These are phyloP conservation scores for Aptenodytes forsteri DNA, from an alignment of 2,113 vertebrate genomes.

Conservation along the genomic window DNA sequence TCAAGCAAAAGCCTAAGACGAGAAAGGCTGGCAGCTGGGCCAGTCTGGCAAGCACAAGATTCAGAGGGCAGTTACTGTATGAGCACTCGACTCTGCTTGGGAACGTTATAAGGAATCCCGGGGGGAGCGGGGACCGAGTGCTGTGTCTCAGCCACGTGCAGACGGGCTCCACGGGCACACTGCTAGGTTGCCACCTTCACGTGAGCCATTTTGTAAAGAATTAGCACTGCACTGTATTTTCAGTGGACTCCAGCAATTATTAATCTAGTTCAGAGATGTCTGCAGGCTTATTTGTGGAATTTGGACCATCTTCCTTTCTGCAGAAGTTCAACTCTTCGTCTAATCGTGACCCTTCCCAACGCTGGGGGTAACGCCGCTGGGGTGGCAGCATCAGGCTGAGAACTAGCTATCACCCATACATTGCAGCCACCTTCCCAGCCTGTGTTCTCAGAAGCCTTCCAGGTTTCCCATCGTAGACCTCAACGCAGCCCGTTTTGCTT, in stretches of 20 bases:
- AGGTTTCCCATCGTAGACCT: rapidly evolving
- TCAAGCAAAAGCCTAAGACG: neutral
- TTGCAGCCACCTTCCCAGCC: neutral
- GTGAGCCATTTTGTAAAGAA: neutral
- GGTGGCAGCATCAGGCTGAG: neutral
- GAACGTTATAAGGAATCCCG: rapidly evolving
- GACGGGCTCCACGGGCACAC: rapidly evolving
- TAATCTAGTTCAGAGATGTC: neutral
- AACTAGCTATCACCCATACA: rapidly evolving
- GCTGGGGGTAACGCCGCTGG: neutral
- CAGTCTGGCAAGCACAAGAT: neutral
- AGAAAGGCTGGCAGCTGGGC: neutral
- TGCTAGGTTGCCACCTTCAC: rapidly evolving
- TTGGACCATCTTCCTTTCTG: neutral
- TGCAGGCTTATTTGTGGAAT: neutral
- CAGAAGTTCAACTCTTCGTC: neutral
- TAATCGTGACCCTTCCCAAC: rapidly evolving
- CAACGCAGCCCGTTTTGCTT: rapidly evolving
- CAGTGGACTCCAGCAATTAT: neutral
- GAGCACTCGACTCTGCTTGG: neutral
- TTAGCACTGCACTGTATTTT: neutral
- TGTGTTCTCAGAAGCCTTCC: neutral
- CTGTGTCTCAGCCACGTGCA: rapidly evolving
- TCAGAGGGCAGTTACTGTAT: neutral
- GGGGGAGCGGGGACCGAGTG: rapidly evolving